A percentile compares a stretch with the other conserved stretches of the same genome.
phyloP scores from a whole-genome alignment of 2,888 invertebrate genomes.

The Caenorhabditis sp. region DNA sequence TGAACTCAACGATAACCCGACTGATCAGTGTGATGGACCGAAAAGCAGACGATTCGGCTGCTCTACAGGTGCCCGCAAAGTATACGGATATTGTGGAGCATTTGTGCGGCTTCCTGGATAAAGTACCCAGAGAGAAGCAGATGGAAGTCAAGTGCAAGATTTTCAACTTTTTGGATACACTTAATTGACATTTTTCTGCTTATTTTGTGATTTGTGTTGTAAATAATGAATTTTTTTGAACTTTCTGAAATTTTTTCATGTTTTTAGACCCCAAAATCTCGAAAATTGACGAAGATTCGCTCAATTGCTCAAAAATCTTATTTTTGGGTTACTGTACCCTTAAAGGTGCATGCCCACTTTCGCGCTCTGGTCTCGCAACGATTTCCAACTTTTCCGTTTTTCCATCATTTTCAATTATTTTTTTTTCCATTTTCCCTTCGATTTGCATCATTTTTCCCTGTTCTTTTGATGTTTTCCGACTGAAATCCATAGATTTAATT shows the following conservation, averaged over 20 bases:
- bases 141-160: constrained; percentile 53
- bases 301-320: background rate
- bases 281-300: background rate
- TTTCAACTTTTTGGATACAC: constrained; percentile 28
- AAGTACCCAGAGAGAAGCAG: constrained; percentile 32
- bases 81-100: constrained; percentile 48
- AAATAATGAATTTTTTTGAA: background rate
- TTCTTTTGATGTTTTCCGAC: background rate
- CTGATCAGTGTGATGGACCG: constrained; percentile 36
- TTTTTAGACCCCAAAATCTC: background rate
- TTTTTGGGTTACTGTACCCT: background rate
- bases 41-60: constrained; percentile 10
- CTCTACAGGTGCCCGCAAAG: constrained; percentile 12
- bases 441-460: background rate
- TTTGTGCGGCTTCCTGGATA: constrained; percentile 40
- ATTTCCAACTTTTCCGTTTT: background rate
- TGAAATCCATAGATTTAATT: background rate
- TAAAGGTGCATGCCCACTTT: background rate
- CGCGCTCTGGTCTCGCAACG: background rate
- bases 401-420: background rate
- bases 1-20: constrained; percentile 36
- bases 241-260: constrained; percentile 7
- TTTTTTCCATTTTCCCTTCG: background rate
- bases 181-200: constrained; percentile 4
- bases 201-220: background rate